phyloP scores from a whole-genome alignment of 2,888 invertebrate genomes.

The Onthophagus sagittarius region DNA sequence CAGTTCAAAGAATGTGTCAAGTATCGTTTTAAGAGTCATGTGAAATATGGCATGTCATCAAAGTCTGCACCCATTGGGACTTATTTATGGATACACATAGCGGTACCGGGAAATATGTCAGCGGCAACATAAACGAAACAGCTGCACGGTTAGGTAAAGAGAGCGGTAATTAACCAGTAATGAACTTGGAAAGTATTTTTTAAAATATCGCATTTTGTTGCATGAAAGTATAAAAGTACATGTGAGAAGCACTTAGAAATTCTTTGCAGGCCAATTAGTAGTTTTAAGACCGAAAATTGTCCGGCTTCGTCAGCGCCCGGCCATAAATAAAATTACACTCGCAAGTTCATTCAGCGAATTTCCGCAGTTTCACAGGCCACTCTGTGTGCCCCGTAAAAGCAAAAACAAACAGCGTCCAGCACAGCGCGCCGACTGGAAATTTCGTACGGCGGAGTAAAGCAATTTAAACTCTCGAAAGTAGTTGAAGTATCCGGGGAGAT shows the following conservation, averaged over 20 bases:
- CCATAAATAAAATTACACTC: not conserved
- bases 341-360: not conserved
- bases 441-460: conserved; percentile 9
- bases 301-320: conserved; percentile 2
- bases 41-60: not conserved
- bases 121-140: not conserved
- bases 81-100: not conserved
- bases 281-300: not conserved
- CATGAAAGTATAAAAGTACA: not conserved
- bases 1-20: not conserved
- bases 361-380: not conserved
- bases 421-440: not conserved
- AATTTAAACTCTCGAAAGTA: conserved; percentile 13
- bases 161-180: not conserved
- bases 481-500: conserved; percentile 13
- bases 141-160: not conserved
- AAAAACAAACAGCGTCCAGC: conserved; percentile 9
- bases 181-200: not conserved
- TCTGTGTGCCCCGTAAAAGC: conserved; percentile 1
- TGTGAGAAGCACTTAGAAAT: not conserved
- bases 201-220: not conserved
- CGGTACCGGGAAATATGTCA: not conserved
- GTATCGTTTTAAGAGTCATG: not conserved
- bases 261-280: not conserved
- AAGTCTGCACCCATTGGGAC: not conserved